Conservation (phyloP, 1,140 invertebrate genomes). For the Dermatophagoides farinae region DNA sequence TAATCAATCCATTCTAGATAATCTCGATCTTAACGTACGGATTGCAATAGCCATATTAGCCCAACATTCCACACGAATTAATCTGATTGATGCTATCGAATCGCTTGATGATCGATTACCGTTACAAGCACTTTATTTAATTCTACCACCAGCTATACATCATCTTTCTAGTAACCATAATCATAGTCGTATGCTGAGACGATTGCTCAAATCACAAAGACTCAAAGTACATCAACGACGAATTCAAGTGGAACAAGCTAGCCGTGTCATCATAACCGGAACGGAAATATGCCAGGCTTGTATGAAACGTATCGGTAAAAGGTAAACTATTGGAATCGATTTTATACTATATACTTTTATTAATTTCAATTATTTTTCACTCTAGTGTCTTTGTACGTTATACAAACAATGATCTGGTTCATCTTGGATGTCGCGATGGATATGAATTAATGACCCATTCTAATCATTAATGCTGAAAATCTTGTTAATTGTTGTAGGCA, state of each 20-base stretch:
- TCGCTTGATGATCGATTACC: conserved; percentile 10
- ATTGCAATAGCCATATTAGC: conserved; percentile 55
- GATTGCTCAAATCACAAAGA: conserved; percentile 13
- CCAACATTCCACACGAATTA: conserved; percentile 55
- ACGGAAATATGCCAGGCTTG: conserved; percentile 71
- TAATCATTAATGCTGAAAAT: not conserved
- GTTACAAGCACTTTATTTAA: conserved; percentile 13
- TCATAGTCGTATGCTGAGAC: conserved; percentile 16
- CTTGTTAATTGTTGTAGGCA: not conserved
- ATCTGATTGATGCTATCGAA: conserved; percentile 41
- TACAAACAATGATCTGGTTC: conserved; percentile 73
- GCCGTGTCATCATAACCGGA: conserved; percentile 59
- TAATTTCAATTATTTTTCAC: conserved; percentile 18
- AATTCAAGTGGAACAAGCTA: conserved; percentile 47
- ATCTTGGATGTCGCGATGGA: conserved; percentile 50
- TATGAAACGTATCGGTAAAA: conserved; percentile 72
- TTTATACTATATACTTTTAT: conserved; percentile 14
- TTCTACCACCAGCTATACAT: conserved; percentile 15
- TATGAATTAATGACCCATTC: not conserved
- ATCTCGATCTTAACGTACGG: conserved; percentile 43
- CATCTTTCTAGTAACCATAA: conserved; percentile 10
- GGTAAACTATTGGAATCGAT: conserved; percentile 29
- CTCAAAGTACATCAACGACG: conserved; percentile 50
- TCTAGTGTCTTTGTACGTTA: conserved; percentile 69
- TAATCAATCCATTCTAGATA: conserved; percentile 9